Conservation (phyloP, 2,113 vertebrate species). For the Amphiprion ocellaris region DNA sequence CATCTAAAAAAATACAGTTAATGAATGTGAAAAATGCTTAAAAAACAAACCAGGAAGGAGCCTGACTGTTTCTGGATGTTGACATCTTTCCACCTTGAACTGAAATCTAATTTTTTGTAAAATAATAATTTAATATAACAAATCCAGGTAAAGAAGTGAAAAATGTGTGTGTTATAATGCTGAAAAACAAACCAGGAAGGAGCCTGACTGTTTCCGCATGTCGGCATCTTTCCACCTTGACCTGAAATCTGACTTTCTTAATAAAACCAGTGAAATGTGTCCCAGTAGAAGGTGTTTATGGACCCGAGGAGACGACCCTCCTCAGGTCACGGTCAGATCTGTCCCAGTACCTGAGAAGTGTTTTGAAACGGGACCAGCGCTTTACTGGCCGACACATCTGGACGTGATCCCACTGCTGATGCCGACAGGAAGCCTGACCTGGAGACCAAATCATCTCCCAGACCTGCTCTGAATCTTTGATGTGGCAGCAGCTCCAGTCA, state of each 20-base stretch:
- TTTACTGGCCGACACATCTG: neutral
- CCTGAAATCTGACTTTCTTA: neutral
- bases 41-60: too few relatives aligned
- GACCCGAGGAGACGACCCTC: conserved; percentile 38
- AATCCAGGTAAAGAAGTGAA: too few relatives aligned
- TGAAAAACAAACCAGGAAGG: too few relatives aligned
- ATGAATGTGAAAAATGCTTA: too few relatives aligned
- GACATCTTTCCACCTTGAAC: neutral
- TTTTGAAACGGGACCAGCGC: neutral
- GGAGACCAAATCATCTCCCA: conserved; percentile 25
- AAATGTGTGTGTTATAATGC: too few relatives aligned
- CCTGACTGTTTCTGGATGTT: neutral
- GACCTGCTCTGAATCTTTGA: neutral
- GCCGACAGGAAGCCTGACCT: conserved; percentile 1
- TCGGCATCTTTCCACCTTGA: neutral
- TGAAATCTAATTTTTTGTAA: too few relatives aligned
- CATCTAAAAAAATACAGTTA: too few relatives aligned
- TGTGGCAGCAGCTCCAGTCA: neutral
- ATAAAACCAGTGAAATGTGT: conserved; percentile 7
- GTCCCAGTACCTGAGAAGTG: conserved; percentile 30
- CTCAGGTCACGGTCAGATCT: conserved; percentile 19
- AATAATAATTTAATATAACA: too few relatives aligned
- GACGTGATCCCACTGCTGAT: conserved; percentile 9
- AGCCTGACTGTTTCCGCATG: neutral
- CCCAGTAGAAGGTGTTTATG: conserved; percentile 15